Evolutionary conservation across 2,797 vertebrate genomes (phyloP), one percentile per base, ranked within the genome.

Genomic region (Petrocephalus schoutedeni): DNA sequence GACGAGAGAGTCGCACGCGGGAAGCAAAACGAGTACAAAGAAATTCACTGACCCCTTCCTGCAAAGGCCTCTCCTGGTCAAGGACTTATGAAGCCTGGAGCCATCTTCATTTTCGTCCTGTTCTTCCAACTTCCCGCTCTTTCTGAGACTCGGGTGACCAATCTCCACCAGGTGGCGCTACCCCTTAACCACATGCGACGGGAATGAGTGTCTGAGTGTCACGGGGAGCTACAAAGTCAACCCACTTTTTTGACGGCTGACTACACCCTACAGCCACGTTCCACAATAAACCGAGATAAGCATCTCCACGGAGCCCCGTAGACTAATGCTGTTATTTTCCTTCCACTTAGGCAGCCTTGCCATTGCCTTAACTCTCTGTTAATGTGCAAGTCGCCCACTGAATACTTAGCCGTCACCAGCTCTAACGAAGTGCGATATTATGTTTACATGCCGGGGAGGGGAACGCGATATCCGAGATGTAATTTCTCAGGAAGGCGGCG

Each of bases 401-500:
- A 87, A 87, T 87, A 67, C 51, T 85, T 53, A 61, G 53, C 59
- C 8, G 61, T 53, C 83, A 23, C 14, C 10, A 32, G 8, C 21
- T 61, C 56, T 88, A 86, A 49, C 86, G 36, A 28, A 64, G 82
- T 59, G 45, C 51, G 28, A 67, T 56, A 87, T 74, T 61, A 83
- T 64, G 28, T 89, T 80, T 80, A 54, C 12, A 92, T 93, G 91
- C 90, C 41, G 89, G 93, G 56, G 67, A 56, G 87, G 74, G 19
- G 10, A 88, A 88, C 59, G 51, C 23, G 14, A 83, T 88, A 45
- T 67, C 80, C 23, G 82, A 85, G 92, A 94, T 94, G 91, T 90
- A 89, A 86, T 90, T 91, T 92, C 67, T 88, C 85, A 85, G 92
- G 93, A 90, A 90, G 89, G 91, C 90, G 64, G 89, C 88, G 51